Evolutionary conservation across 2,888 invertebrate species (phyloP), one percentile per base, ranked within the genome.

Genomic region (Drosophila robusta): DNA sequence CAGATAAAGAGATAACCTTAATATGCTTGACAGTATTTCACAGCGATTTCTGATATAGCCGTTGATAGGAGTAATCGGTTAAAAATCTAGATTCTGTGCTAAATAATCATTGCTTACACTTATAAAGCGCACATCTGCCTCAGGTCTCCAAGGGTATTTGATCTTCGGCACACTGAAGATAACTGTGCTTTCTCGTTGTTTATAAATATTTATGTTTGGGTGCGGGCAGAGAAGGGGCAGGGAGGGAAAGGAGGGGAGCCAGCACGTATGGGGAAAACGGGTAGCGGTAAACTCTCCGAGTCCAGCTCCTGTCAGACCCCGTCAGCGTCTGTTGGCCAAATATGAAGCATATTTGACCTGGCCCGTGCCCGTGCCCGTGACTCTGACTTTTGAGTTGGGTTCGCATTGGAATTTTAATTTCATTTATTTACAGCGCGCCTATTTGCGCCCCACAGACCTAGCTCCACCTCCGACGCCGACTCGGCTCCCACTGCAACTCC

Each of bases 351-450:
- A 51, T 63, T 65, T 68, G 75, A 74, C 62, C 63, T 11, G 32
- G 11, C 32, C 32, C 32, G 7, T 29, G 6, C 7, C 7, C 26
- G 32, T 32, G 32, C 11, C 32, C 18, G 54, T 34, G 42, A 22
- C 49, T 38, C 22, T 51, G 69, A 62, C 45, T 63, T 58, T 71
- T 80, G 86, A 82, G 76, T 85, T 72, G 83, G 80, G 73, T 75
- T 57, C 44, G 68, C 73, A 74, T 72, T 80, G 89, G 89, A 83
- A 89, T 89, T 81, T 87, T 78, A 78, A 87, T 83, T 85, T 81
- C 66, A 71, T 62, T 70, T 73, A 66, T 16, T 68, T 69, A 57
- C 49, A 32, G 8, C n/a, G 12, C 29, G 41, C 52, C 45, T 44
- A 64, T 54, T 29, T 46, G 18, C 39, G 39, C 16, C 39, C 39